Evolutionary conservation across 2,888 invertebrate species (phyloP), one percentile per base, ranked within the genome.

Genomic region (Drosophila bunnanda): DNA sequence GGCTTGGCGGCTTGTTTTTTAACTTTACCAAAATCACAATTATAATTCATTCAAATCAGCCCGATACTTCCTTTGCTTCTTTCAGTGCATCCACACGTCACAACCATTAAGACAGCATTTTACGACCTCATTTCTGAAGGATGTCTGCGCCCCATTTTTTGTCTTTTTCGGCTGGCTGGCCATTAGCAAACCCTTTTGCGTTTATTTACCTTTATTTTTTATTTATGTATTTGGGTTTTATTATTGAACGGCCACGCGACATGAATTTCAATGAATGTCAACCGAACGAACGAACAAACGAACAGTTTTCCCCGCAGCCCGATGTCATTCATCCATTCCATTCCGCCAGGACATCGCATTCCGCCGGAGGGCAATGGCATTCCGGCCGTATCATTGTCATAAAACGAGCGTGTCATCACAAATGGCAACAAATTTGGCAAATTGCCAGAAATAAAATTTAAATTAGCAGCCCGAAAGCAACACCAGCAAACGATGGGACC

Each of bases 191-290:
- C 83, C 88, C 89, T 78, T 89, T 89, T 86, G 73, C 79, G 82
- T 88, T 89, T 85, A 89, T 89, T 86, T 89, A 86, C 85, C 89
- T 86, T 86, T 80, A 89, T 82, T 78, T 86, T 89, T 88, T 86
- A 89, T 89, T 88, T 88, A 86, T 85, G 77, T 78, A 78, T 80
- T 82, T 85, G 83, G 82, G 85, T 86, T 86, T 86, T 86, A 86
- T 86, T 86, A 86, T 86, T 89, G 85, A 86, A 89, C 83, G 77
- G 84, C 77, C 62, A 71, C 85, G 77, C 77, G 89, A 78, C 82
- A 85, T 89, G 85, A 86, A 86, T 86, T 85, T 88, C 85, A 86
- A 86, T 86, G 89, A 86, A 78, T 85, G 89, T 88, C 85, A 85
- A 76, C 76, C 69, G 61, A 72, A 50, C 46, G 41, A 46, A 25